phyloP scores from a whole-genome alignment of 2,797 vertebrate species.

The Falco cherrug region DNA sequence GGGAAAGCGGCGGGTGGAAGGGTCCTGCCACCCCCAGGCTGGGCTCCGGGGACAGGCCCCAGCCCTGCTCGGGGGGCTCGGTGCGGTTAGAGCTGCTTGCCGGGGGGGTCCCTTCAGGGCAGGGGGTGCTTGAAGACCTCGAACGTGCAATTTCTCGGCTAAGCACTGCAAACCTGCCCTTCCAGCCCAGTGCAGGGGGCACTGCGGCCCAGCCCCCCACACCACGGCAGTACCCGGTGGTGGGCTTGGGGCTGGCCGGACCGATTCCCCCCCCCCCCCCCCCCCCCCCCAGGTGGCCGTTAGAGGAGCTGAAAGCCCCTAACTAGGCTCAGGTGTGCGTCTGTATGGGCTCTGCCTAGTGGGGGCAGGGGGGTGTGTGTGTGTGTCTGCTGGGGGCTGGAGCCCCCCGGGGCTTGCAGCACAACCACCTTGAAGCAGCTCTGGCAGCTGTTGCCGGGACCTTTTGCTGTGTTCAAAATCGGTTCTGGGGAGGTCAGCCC shows the following conservation, averaged over 20 bases:
- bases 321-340: rapidly evolving
- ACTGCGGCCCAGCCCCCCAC: too few relatives aligned
- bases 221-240: too few relatives aligned
- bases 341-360: too few relatives aligned
- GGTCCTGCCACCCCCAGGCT: rapidly evolving
- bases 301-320: background rate
- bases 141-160: rapidly evolving
- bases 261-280: too few relatives aligned
- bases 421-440: too few relatives aligned
- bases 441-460: rapidly evolving
- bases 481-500: rapidly evolving
- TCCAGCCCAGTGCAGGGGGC: rapidly evolving
- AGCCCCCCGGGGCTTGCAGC: background rate
- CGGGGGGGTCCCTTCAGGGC: rapidly evolving
- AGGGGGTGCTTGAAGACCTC: too few relatives aligned
- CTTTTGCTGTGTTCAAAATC: rapidly evolving
- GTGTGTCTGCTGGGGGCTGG: too few relatives aligned
- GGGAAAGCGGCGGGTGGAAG: rapidly evolving
- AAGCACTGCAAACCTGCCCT: rapidly evolving
- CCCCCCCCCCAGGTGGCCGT: rapidly evolving
- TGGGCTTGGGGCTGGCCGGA: background rate
- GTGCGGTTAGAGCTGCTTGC: rapidly evolving
- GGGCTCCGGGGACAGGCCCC: rapidly evolving
- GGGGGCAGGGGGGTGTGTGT: too few relatives aligned
- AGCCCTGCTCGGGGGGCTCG: too few relatives aligned